These are phyloP conservation scores for Melipona quadrifasciata DNA, from an alignment of 1,140 invertebrate species.

Conservation along the genomic window DNA sequence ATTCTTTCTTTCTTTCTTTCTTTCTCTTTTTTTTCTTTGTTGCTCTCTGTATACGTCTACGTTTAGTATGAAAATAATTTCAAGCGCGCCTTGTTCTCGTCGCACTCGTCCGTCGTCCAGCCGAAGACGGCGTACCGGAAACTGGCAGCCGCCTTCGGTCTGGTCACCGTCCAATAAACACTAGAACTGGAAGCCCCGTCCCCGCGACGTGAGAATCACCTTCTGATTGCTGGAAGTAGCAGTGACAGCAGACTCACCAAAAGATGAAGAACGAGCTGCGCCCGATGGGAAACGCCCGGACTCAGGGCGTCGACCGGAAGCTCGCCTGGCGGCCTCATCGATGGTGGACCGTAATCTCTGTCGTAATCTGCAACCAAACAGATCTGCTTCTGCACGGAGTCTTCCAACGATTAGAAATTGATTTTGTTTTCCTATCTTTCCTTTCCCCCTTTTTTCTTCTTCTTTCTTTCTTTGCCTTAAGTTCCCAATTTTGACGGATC, in stretches of 20 bases:
- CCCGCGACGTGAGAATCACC: conserved; percentile 75
- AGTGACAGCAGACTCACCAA: conserved; percentile 68
- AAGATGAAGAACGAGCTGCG: conserved; percentile 64
- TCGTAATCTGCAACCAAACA: conserved; percentile 74
- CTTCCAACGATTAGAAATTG: neutral
- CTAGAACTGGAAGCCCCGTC: conserved; percentile 76
- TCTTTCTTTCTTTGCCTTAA: no score
- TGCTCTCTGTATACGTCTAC: conserved; percentile 64
- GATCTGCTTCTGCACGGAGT: conserved; percentile 19
- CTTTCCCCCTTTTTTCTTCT: neutral
- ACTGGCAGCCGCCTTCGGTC: conserved; percentile 45
- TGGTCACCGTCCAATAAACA: conserved; percentile 70
- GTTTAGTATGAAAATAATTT: conserved; percentile 79
- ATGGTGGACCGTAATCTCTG: conserved; percentile 67
- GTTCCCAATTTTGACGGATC: no score
- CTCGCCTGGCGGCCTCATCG: conserved; percentile 71
- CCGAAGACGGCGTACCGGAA: conserved; percentile 46
- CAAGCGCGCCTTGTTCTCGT: conserved; percentile 60
- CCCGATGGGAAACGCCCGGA: conserved; percentile 53
- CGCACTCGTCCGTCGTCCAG: conserved; percentile 59
- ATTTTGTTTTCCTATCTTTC: neutral
- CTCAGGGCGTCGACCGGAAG: conserved; percentile 60
- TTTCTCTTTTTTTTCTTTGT: neutral
- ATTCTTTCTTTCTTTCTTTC: no score
- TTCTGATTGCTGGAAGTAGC: conserved; percentile 69